Base-by-base conservation (phyloP, 2,888 invertebrate genomes). In the Uloborus plumipes region DNA sequence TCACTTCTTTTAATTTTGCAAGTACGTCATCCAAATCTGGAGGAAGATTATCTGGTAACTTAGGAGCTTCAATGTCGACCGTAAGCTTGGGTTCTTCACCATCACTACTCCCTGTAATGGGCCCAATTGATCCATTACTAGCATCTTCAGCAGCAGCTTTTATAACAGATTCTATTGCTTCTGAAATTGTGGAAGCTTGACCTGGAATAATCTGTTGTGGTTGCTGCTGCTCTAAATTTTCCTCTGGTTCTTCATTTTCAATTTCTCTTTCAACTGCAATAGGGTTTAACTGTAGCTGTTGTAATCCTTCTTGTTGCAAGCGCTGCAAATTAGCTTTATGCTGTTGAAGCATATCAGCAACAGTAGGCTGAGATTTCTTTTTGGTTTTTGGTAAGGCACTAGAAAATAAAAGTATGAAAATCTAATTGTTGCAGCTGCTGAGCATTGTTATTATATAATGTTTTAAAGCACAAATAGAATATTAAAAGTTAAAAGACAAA, bases 11-110 rank as follows among this genome's bases (percentile, higher is more conserved):
- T 55, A 91, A 87, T 78, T 89, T 88, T 71, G 88, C 89, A 72
- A 91, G 88, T 47, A 89, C 88, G 66, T 89, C 89, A 84, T 89
- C 89, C 74, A 91, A 87, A 55, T 90, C 90, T 53, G 89, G 88
- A 11, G 91, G 89, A 80, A 91, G 88, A 80, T 88, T 88, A 1
- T 90, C 89, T 9, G 91, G 91, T 66, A 91, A 87, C 80, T 89
- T 89, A n/a, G 85, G 85, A 49, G 85, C 83, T 31, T 85, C 84
- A 51, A 75, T 47, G 62, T 78, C 78, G n/a, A 51, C 49, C 16
- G 58, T 47, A 26, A 58, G 53, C 64, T 78, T 84, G 6, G 53
- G 53, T 31, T 84, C 83, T 18, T 86, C 86, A 69, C 86, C 85
- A 75, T 86, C 86, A 72, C 85, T 86, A 71, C 85, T 85, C 58